A percentile compares a stretch with the other conserved stretches of the same genome.
These are phyloP conservation scores for Stomorhina lunata DNA, from an alignment of 2,888 invertebrate genomes.

Conservation along the genomic window DNA sequence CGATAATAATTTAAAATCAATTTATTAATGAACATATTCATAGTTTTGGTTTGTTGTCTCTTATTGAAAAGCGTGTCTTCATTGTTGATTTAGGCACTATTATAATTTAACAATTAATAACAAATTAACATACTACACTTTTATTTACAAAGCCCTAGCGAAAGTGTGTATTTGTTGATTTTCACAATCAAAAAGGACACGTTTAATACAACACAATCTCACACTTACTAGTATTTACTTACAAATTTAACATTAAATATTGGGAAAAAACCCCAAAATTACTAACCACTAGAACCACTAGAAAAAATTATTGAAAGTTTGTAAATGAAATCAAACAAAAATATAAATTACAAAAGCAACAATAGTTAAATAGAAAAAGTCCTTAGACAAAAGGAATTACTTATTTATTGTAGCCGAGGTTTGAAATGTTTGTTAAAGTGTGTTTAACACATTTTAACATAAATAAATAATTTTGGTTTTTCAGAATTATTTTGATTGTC, in stretches of 20 bases:
- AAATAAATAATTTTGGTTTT: constrained; percentile 60
- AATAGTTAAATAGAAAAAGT: constrained; percentile 3
- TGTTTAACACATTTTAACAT: constrained; percentile 35
- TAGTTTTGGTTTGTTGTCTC: neutral
- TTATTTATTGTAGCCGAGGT: neutral
- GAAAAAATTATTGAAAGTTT: constrained; percentile 9
- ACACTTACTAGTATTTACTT: constrained; percentile 58
- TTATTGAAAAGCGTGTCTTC: constrained; percentile 23
- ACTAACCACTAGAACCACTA: neutral
- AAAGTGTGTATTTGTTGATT: constrained; percentile 9
- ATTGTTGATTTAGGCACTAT: constrained; percentile 51
- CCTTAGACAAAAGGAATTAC: constrained; percentile 27
- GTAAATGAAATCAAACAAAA: constrained; percentile 50
- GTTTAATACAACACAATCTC: constrained; percentile 51
- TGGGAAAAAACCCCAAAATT: constrained; percentile 32
- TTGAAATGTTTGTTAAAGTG: constrained; percentile 24
- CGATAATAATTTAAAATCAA: no score
- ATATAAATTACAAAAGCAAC: constrained; percentile 53
- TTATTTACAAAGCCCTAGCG: constrained; percentile 23
- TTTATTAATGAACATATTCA: neutral
- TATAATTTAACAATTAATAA: constrained; percentile 74
- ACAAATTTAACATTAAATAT: constrained; percentile 62
- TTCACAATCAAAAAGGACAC: constrained; percentile 48
- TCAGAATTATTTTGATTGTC: constrained; percentile 46
- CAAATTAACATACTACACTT: constrained; percentile 77